phyloP scores from a whole-genome alignment of 2,888 invertebrate genomes.

The Serripes groenlandicus region DNA sequence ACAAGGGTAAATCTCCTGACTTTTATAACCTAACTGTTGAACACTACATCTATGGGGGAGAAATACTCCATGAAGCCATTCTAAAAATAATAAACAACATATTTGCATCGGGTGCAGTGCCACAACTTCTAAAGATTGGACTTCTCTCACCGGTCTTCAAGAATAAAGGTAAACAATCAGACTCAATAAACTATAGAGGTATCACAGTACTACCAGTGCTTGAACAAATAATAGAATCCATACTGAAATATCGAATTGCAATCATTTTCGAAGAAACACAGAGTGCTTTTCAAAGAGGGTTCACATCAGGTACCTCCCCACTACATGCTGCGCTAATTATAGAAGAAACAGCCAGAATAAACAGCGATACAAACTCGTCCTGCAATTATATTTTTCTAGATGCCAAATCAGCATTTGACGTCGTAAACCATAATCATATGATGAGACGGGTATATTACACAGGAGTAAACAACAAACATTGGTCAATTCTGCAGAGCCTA shows the following conservation, averaged over 20 bases:
- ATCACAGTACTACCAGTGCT: neutral
- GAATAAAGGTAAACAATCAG: neutral
- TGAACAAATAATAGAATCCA: neutral
- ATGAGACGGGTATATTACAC: neutral
- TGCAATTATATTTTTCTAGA: neutral
- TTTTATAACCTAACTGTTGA: neutral
- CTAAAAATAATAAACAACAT: neutral
- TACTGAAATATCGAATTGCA: neutral
- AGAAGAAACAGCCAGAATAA: neutral
- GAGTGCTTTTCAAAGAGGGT: neutral
- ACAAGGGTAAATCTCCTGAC: neutral
- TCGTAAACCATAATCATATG: neutral
- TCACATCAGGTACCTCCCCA: conserved; percentile 1
- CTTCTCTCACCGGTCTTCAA: neutral
- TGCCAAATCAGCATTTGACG: conserved; percentile 5
- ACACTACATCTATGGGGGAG: neutral
- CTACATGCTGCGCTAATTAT: neutral
- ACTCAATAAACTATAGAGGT: neutral
- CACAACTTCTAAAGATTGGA: neutral
- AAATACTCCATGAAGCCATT: neutral
- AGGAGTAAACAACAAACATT: neutral
- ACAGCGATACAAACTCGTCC: neutral
- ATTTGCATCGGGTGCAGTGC: neutral
- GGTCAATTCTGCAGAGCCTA: neutral
- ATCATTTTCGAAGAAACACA: neutral